phyloP scores from a whole-genome alignment of 1,140 invertebrate genomes.

The Drosophila nebulosa region DNA sequence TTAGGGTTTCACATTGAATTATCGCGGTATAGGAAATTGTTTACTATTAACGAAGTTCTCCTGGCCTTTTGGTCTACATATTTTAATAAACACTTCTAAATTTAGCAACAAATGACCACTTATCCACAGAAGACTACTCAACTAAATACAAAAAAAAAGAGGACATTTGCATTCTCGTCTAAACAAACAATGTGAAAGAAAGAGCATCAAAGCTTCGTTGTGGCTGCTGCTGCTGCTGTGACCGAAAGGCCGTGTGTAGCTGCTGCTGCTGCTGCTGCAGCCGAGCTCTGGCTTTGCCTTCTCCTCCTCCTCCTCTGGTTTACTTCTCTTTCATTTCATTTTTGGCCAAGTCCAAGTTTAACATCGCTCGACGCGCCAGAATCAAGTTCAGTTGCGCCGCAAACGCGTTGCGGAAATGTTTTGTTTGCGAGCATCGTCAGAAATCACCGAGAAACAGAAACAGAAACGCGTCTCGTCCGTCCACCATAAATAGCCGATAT shows the following conservation, averaged over 20 bases:
- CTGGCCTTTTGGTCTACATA: too few species aligned
- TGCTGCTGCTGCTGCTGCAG: constrained; percentile 15
- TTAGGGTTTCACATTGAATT: too few species aligned
- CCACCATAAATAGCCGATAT: constrained; percentile 10
- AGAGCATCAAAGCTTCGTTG: not conserved
- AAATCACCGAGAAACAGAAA: constrained; percentile 14
- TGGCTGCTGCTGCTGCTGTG: not conserved
- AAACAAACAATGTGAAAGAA: too few species aligned
- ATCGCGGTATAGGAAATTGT: too few species aligned
- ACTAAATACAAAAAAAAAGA: too few species aligned
- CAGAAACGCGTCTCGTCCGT: constrained; percentile 18
- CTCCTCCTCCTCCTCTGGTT: constrained; percentile 9
- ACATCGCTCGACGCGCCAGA: constrained; percentile 71
- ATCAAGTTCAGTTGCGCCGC: constrained; percentile 80
- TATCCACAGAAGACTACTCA: too few species aligned
- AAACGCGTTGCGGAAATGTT: constrained; percentile 78
- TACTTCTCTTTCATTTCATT: constrained; percentile 33
- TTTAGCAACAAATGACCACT: too few species aligned
- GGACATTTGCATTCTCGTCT: too few species aligned
- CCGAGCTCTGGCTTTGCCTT: not conserved
- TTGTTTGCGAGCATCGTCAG: constrained; percentile 62
- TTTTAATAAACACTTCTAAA: too few species aligned
- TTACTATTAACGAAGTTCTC: too few species aligned
- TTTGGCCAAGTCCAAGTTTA: constrained; percentile 79
- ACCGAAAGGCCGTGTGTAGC: constrained; percentile 3